Percentiles rank a stretch among this genome's conserved stretches.
These are phyloP conservation scores for Oreotrochilus melanogaster DNA, from an alignment of 2,113 vertebrate species.

Conservation along the genomic window DNA sequence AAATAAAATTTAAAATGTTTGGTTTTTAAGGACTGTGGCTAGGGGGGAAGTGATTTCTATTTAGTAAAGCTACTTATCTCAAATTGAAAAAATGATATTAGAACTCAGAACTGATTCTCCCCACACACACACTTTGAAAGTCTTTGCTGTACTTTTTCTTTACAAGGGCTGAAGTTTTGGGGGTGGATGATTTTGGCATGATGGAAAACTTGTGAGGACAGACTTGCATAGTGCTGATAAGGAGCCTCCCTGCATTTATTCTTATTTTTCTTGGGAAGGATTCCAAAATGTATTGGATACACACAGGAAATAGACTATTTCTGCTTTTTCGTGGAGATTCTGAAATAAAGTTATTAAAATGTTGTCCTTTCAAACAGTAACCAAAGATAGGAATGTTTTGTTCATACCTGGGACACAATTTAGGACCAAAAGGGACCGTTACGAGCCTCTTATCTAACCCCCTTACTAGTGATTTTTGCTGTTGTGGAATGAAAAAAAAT, in stretches of 20 bases:
- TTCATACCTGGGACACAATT: not conserved
- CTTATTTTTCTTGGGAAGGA: not conserved
- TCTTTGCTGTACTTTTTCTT: not conserved
- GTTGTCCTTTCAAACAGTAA: not conserved
- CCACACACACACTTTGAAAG: accelerated
- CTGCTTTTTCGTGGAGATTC: not conserved
- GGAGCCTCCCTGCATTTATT: not conserved
- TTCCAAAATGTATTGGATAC: not conserved
- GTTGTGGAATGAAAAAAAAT: not conserved
- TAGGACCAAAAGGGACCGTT: not conserved
- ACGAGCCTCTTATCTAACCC: not conserved
- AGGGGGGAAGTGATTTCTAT: not conserved
- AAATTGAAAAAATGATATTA: not conserved
- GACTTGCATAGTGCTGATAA: not conserved
- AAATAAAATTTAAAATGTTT: not conserved
- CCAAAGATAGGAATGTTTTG: not conserved
- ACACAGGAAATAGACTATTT: not conserved
- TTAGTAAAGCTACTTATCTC: not conserved
- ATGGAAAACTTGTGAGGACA: not conserved
- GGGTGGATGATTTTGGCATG: not conserved
- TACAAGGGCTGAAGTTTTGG: not conserved
- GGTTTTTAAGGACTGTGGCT: not conserved
- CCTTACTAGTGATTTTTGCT: not conserved
- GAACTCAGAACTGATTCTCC: not conserved
- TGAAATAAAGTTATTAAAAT: not conserved